Conservation (phyloP, 2,113 vertebrate species). For the Platichthys stellatus region DNA sequence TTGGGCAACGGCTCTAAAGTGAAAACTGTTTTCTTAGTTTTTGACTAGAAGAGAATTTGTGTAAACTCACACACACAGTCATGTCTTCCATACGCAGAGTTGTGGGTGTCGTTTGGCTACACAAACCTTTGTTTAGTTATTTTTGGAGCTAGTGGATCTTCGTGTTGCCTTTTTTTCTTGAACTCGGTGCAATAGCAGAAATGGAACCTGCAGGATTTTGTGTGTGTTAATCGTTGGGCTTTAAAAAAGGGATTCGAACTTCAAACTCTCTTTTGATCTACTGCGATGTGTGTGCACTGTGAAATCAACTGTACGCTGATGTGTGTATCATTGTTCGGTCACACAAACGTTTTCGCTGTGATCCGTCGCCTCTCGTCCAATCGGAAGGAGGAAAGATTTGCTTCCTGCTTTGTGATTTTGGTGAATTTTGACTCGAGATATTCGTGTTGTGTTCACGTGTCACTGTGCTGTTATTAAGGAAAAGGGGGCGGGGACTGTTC, state of each 20-base stretch:
- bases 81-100: slow-evolving; percentile 48
- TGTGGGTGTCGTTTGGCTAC: not conserved
- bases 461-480: slow-evolving; percentile 24
- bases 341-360: too few relatives aligned
- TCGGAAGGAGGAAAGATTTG: too few relatives aligned
- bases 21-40: not conserved
- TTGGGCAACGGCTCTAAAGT: too few relatives aligned
- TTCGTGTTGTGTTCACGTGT: too few relatives aligned
- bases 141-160: slow-evolving; percentile 7
- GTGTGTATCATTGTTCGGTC: slow-evolving; percentile 4
- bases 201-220: slow-evolving; percentile 27
- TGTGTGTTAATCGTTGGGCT: slow-evolving; percentile 21
- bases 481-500: slow-evolving; percentile 12
- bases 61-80: slow-evolving; percentile 16
- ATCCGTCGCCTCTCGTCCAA: too few relatives aligned
- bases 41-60: slow-evolving; percentile 2
- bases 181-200: slow-evolving; percentile 72
- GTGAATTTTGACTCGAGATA: too few relatives aligned
- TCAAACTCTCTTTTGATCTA: not conserved
- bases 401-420: too few relatives aligned
- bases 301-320: not conserved
- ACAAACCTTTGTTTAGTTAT: slow-evolving; percentile 16
- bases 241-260: slow-evolving; percentile 58
- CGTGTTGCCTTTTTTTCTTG: slow-evolving; percentile 7
- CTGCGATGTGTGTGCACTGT: not conserved